phyloP scores from a whole-genome alignment of 2,797 vertebrate genomes.

The Sebastiscus tertius region DNA sequence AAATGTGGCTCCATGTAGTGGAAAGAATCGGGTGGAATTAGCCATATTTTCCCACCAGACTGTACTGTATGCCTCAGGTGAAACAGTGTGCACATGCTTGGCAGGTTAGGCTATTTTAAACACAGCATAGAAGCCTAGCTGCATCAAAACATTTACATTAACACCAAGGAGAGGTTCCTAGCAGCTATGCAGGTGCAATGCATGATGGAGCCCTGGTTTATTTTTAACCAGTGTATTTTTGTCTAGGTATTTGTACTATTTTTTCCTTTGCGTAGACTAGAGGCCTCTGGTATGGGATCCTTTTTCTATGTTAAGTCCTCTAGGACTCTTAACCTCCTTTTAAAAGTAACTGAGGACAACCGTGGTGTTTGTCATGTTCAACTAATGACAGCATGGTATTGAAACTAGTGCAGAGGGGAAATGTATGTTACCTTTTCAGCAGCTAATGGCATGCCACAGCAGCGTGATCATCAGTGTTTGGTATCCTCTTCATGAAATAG shows the following conservation, averaged over 20 bases:
- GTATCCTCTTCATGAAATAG: not conserved
- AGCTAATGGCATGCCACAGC: not conserved
- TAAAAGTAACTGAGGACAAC: not conserved
- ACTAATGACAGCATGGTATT: not conserved
- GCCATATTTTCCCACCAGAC: constrained; percentile 38
- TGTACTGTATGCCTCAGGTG: constrained; percentile 8
- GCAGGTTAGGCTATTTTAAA: constrained; percentile 28
- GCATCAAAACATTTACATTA: constrained; percentile 49
- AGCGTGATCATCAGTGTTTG: not conserved
- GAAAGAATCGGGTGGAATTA: constrained; percentile 53
- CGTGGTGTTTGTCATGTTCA: not conserved
- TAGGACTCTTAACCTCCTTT: not conserved
- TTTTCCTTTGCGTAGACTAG: constrained; percentile 61
- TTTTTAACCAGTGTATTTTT: constrained; percentile 76
- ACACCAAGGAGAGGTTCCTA: constrained; percentile 21
- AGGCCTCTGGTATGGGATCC: constrained; percentile 47
- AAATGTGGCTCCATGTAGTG: constrained; percentile 29
- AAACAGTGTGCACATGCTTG: constrained; percentile 3
- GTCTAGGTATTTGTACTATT: constrained; percentile 63
- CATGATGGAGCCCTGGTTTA: constrained; percentile 35
- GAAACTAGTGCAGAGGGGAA: not conserved
- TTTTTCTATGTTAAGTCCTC: constrained; percentile 16
- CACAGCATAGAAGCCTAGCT: not conserved
- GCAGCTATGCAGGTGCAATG: constrained; percentile 53
- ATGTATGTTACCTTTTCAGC: not conserved